Conservation (phyloP, 1,140 invertebrate genomes). For the Trichonephila clavipes region DNA sequence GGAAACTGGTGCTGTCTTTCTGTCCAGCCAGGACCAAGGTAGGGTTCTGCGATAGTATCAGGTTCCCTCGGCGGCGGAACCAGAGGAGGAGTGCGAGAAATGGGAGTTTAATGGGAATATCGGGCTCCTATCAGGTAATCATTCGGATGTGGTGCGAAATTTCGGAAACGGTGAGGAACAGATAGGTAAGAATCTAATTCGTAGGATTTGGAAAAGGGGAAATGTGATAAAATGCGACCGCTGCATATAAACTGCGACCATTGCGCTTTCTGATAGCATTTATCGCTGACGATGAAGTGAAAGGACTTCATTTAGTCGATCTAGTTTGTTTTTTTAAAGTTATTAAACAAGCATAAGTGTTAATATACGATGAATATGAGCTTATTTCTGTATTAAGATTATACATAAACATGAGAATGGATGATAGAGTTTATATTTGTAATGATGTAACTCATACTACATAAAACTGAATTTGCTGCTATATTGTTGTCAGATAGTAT, state of each 20-base stretch:
- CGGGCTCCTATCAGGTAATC: constrained; percentile 14
- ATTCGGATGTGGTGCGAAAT: constrained; percentile 45
- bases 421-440: too few species aligned
- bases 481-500: too few species aligned
- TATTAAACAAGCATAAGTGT: neutral
- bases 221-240: neutral
- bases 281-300: constrained; percentile 1
- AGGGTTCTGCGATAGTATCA: constrained; percentile 9
- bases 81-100: neutral
- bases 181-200: constrained; percentile 59
- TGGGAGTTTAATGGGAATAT: constrained; percentile 64
- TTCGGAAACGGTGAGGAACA: constrained; percentile 47
- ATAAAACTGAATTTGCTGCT: too few species aligned
- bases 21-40: neutral
- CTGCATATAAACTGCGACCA: neutral
- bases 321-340: neutral
- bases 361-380: neutral
- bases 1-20: neutral
- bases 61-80: neutral
- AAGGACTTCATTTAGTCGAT: neutral
- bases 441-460: too few species aligned
- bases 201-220: neutral
- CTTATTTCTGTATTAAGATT: neutral
- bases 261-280: constrained; percentile 10
- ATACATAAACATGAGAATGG: too few species aligned